Conservation (phyloP, 2,113 vertebrate genomes). For the Chitala chitala region DNA sequence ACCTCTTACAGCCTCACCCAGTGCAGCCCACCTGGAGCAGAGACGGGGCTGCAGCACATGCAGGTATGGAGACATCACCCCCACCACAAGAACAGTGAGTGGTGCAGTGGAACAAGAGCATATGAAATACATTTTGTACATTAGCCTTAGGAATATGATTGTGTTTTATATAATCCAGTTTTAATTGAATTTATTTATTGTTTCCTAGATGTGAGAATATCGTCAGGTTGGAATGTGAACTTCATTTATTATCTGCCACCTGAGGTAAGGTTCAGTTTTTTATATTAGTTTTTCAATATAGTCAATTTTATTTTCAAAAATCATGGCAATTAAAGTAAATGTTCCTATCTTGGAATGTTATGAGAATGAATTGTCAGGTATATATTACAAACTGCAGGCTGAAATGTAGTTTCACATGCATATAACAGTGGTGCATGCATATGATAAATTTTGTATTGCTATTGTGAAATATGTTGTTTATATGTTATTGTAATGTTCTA, state of each 20-base stretch:
- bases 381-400: too few species aligned
- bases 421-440: too few species aligned
- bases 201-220: constrained; percentile 50
- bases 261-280: constrained; percentile 31
- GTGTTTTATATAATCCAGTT: neutral
- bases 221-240: constrained; percentile 55
- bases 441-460: too few species aligned
- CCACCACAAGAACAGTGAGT: neutral
- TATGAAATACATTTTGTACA: neutral
- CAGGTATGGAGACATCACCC: neutral
- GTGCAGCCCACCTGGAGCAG: neutral
- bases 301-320: neutral
- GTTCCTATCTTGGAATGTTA: too few species aligned
- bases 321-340: too few species aligned
- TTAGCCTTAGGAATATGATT: neutral
- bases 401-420: too few species aligned
- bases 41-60: neutral
- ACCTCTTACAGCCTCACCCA: constrained; percentile 43
- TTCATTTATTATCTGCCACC: constrained; percentile 41
- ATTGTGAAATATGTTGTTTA: too few species aligned
- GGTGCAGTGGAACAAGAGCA: neutral
- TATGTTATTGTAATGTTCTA: too few species aligned
- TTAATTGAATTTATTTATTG: neutral
- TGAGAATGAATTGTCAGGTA: too few species aligned
- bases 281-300: too few species aligned